These are phyloP conservation scores for Procambarus clarkii DNA, from an alignment of 1,140 invertebrate genomes.

Conservation along the genomic window DNA sequence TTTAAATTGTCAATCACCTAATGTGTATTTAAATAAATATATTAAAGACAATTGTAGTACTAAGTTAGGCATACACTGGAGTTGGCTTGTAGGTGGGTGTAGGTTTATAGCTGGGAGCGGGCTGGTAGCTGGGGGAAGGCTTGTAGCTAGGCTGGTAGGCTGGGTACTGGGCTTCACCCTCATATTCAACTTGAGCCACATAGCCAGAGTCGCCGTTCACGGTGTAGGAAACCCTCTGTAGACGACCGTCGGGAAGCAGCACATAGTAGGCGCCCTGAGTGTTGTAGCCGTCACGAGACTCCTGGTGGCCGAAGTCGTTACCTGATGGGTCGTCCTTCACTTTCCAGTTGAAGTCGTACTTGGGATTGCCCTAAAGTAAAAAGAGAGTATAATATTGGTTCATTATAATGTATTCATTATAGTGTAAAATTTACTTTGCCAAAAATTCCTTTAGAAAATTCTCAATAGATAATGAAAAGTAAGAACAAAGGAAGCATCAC, in stretches of 20 bases:
- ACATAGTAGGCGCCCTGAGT: constrained; percentile 90
- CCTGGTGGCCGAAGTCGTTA: constrained; percentile 87
- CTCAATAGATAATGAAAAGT: no score
- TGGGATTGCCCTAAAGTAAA: constrained; percentile 75
- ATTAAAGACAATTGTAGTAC: no score
- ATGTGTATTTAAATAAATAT: no score
- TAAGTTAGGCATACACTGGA: no score
- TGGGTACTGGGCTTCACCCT: constrained; percentile 50
- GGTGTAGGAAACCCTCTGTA: constrained; percentile 80
- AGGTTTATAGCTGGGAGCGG: background rate
- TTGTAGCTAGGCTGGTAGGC: background rate
- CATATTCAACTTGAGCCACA: constrained; percentile 73
- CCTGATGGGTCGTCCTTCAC: constrained; percentile 86
- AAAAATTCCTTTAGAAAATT: no score
- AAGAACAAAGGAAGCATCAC: no score
- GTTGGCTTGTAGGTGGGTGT: no score
- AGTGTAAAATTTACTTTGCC: no score
- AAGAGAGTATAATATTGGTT: background rate
- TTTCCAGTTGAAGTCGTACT: constrained; percentile 90
- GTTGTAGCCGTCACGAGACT: constrained; percentile 86
- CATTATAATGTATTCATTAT: no score
- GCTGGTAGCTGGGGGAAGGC: background rate
- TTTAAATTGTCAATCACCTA: no score
- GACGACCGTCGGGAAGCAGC: constrained; percentile 83
- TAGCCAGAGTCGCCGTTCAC: constrained; percentile 79